Conservation (phyloP, 2,113 vertebrate genomes). For the Hepsetus odoe region DNA sequence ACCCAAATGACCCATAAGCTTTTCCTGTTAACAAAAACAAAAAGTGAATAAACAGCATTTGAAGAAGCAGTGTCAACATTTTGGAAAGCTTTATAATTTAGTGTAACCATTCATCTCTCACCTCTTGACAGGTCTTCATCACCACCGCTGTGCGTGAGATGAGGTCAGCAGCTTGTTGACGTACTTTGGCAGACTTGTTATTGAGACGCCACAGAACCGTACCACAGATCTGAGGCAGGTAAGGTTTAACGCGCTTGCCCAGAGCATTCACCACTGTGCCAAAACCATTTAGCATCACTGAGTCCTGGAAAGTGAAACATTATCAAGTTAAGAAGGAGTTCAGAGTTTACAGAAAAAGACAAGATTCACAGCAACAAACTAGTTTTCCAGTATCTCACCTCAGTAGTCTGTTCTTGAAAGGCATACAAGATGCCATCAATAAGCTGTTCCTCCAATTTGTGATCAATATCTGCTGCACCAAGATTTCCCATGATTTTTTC, state of each 20-base stretch:
- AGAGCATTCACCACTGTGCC: conserved; percentile 98
- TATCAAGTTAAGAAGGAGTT: neutral
- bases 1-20: conserved; percentile 98
- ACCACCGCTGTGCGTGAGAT: conserved; percentile 98
- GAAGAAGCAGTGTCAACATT: neutral
- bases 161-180: conserved; percentile 96
- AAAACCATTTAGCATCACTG: conserved; percentile 98
- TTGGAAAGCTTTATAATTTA: neutral
- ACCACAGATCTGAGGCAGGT: conserved; percentile 98
- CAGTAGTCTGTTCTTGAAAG: conserved; percentile 98
- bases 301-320: conserved; percentile 79
- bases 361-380: neutral
- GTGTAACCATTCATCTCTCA: conserved; percentile 48
- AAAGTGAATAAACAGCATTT: neutral
- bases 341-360: accelerated
- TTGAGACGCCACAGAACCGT: conserved; percentile 98
- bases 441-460: conserved; percentile 97
- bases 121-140: conserved; percentile 99
- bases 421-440: conserved; percentile 98
- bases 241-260: conserved; percentile 96
- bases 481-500: conserved; percentile 99
- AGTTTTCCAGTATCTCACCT: conserved; percentile 73
- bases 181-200: conserved; percentile 98
- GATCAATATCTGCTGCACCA: conserved; percentile 96
- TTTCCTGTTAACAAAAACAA: conserved; percentile 80